Percentiles rank a stretch among this genome's conserved stretches.
These are phyloP conservation scores for Hirundo rustica DNA, from an alignment of 2,797 vertebrate genomes.

Conservation along the genomic window DNA sequence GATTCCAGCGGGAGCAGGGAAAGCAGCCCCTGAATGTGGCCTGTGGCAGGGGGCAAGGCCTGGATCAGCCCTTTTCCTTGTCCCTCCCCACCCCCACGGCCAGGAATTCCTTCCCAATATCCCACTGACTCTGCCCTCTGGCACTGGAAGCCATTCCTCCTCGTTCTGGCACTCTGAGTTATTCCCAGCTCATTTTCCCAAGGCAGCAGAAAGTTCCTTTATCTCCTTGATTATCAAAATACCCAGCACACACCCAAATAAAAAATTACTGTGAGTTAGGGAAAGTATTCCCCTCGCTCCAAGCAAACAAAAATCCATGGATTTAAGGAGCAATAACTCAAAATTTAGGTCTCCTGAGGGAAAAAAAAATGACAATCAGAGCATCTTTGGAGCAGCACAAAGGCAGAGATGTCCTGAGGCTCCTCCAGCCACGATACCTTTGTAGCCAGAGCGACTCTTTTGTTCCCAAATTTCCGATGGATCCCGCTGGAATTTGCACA, in stretches of 20 bases:
- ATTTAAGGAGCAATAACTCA: neutral
- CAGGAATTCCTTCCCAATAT: neutral
- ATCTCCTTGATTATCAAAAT: neutral
- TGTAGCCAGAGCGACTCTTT: accelerated
- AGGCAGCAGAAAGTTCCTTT: neutral
- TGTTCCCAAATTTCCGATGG: accelerated
- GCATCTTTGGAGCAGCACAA: neutral
- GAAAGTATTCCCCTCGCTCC: neutral
- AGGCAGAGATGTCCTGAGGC: neutral
- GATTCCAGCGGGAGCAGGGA: accelerated
- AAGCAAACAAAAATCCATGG: neutral
- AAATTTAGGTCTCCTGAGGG: neutral
- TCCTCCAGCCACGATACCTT: accelerated
- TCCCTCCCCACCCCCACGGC: neutral
- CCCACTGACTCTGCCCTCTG: neutral
- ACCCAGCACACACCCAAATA: neutral
- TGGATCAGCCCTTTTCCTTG: neutral
- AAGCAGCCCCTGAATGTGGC: accelerated
- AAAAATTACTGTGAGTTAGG: neutral
- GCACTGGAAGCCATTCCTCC: neutral
- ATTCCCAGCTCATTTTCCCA: neutral
- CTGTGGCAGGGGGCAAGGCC: neutral
- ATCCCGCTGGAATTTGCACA: neutral
- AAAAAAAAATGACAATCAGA: neutral
- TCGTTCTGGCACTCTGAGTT: neutral